Percentiles rank a stretch among this genome's conserved stretches.
Conservation (phyloP, 2,797 vertebrate genomes). For the Chanos chanos region DNA sequence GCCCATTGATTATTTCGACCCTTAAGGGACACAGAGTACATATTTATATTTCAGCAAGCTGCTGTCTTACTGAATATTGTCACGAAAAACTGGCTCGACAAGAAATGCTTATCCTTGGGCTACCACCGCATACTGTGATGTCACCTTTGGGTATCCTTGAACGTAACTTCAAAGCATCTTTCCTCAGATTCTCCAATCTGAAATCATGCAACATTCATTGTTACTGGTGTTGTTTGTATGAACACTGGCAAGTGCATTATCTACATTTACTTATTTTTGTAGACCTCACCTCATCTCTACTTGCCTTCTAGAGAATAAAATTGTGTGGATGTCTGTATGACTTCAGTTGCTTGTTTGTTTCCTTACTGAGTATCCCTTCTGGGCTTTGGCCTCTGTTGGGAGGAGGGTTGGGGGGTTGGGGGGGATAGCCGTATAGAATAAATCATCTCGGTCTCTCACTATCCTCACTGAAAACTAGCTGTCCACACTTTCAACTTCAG, state of each 20-base stretch:
- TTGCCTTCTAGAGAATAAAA: too few species aligned
- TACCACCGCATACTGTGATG: constrained; percentile 17
- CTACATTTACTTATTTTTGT: too few species aligned
- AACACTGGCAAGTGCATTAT: too few species aligned
- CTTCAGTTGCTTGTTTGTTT: not conserved
- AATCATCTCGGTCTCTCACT: constrained; percentile 19
- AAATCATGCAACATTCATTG: too few species aligned
- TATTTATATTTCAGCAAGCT: constrained; percentile 63
- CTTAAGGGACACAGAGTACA: constrained; percentile 52
- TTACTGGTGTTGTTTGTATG: too few species aligned
- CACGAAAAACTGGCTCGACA: constrained; percentile 44
- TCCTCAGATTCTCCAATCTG: too few species aligned
- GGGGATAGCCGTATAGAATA: constrained; percentile 3
- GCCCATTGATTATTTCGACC: constrained; percentile 66
- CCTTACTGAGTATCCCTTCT: not conserved
- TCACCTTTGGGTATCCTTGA: not conserved
- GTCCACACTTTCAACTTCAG: constrained; percentile 30
- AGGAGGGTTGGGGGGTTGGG: too few species aligned
- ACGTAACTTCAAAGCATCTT: too few species aligned
- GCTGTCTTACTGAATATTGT: constrained; percentile 57
- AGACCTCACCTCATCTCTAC: too few species aligned
- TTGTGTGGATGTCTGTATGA: too few species aligned
- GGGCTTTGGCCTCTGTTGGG: too few species aligned
- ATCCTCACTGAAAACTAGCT: not conserved
- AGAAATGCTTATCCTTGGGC: constrained; percentile 28